Conservation (phyloP, 2,797 vertebrate species). For the Nannoperca obscura region DNA sequence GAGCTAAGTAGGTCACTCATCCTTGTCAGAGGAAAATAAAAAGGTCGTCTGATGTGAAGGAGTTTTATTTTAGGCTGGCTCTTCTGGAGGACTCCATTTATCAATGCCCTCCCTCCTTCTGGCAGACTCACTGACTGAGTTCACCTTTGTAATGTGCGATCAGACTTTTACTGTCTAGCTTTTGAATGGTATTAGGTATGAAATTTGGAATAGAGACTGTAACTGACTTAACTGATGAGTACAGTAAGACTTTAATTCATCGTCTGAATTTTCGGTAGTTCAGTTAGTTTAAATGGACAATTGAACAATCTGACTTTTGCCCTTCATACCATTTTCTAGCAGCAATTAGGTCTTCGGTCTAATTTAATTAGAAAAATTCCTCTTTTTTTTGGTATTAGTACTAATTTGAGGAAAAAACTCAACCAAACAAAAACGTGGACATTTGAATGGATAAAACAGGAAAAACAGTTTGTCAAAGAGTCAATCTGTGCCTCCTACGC, state of each 20-base stretch:
- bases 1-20: slow-evolving; percentile 83
- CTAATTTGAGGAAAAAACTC: neutral
- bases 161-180: slow-evolving; percentile 22
- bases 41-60: slow-evolving; percentile 74
- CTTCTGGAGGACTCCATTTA: slow-evolving; percentile 76
- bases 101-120: slow-evolving; percentile 64
- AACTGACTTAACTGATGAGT: neutral
- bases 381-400: neutral
- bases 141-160: slow-evolving; percentile 54
- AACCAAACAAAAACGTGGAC: neutral
- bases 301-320: neutral
- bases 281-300: neutral
- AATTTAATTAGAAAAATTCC: neutral
- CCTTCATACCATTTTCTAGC: neutral
- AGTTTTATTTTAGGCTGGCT: slow-evolving; percentile 80
- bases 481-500: slow-evolving; percentile 10
- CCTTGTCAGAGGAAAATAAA: slow-evolving; percentile 66
- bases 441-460: neutral
- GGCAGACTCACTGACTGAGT: slow-evolving; percentile 21
- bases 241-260: neutral
- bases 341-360: neutral
- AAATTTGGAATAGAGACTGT: neutral
- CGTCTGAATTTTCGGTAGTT: neutral
- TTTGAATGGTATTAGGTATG: slow-evolving; percentile 19
- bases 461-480: neutral